Evolutionary conservation across 2,888 invertebrate genomes (phyloP).

Genomic region (Fabriciana adippe): DNA sequence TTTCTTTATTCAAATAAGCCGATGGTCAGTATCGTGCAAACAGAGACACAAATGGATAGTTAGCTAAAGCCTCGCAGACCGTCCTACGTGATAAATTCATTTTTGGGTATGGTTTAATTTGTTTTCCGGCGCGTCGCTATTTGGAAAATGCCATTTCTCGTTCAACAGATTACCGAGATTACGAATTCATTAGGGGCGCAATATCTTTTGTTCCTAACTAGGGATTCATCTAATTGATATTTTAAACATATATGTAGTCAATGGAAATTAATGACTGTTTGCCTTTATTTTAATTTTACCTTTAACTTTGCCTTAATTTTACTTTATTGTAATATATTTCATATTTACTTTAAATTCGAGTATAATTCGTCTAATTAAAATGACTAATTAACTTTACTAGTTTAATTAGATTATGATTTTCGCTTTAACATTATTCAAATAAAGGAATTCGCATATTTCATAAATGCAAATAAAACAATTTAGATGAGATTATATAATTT

Average conservation of each 20-base stretch:
- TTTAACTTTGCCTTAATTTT: too few species aligned
- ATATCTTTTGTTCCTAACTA: constrained; percentile 67
- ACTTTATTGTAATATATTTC: too few species aligned
- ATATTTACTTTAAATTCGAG: too few species aligned
- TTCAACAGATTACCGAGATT: constrained; percentile 81
- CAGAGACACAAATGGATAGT: constrained; percentile 60
- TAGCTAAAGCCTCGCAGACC: constrained; percentile 49
- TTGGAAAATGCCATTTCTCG: constrained; percentile 78
- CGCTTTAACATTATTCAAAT: background rate
- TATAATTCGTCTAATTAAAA: too few species aligned
- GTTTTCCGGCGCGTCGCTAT: constrained; percentile 68
- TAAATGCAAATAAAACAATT: background rate
- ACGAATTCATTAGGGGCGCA: constrained; percentile 79
- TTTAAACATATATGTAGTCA: constrained; percentile 63
- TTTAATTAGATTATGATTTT: background rate
- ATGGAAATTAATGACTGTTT: background rate
- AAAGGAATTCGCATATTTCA: background rate
- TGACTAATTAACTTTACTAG: too few species aligned
- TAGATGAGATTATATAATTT: background rate
- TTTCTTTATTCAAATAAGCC: constrained; percentile 10
- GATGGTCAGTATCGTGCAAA: constrained; percentile 44
- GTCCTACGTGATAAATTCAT: constrained; percentile 77
- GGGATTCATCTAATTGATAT: constrained; percentile 73
- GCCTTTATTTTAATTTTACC: too few species aligned
- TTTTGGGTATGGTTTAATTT: constrained; percentile 80